Base-by-base conservation (phyloP, 92 coral and sea anemone genomes). In the Epizoanthus illoricatus region DNA sequence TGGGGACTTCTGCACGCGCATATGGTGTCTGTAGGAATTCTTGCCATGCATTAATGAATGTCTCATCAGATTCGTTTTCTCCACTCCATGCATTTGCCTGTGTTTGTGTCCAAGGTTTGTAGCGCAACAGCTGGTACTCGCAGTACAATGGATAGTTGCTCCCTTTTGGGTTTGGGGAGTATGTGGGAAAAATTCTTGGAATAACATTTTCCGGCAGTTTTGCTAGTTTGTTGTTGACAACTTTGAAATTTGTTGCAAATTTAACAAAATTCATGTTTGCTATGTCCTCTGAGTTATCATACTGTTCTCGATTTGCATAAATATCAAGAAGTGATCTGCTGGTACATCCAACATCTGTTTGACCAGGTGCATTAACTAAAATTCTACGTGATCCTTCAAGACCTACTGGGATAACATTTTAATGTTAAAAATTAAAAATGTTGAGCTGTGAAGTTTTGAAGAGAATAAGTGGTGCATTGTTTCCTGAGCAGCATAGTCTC, bases 401-500 rank as follows among this genome's bases (percentile, higher is more conserved):
- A 79, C 90, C 81, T 18, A 88, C 84, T 41, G 94, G 89, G 18
- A 85, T 88, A 20, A 88, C 92, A 41, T 75, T 82, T n/a, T n/a
- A n/a, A n/a, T n/a, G n/a, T n/a, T n/a, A n/a, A n/a, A n/a, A n/a
- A n/a, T n/a, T n/a, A n/a, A n/a, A 86, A 88, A 91, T 59, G 92
- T 41, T 70, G 90, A 86, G 79, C 92, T 89, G 70, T 86, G 87
- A 40, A 86, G 65, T 69, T 82, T 89, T 58, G 86, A 71, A 65
- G 92, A 89, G 21, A 86, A 81, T 73, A 89, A 24, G 64, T 86
- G 92, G 76, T 89, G 92, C 92, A 89, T 90, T 62, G 80, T 71
- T 65, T 90, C 94, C 78, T 90, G 94, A 15, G 91, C 89, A 80
- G 85, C 73, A 81, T 80, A 85, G 86, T 89, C 89, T 85, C 92